phyloP scores from a whole-genome alignment of 2,797 vertebrate species.

The Arvicola amphibius region DNA sequence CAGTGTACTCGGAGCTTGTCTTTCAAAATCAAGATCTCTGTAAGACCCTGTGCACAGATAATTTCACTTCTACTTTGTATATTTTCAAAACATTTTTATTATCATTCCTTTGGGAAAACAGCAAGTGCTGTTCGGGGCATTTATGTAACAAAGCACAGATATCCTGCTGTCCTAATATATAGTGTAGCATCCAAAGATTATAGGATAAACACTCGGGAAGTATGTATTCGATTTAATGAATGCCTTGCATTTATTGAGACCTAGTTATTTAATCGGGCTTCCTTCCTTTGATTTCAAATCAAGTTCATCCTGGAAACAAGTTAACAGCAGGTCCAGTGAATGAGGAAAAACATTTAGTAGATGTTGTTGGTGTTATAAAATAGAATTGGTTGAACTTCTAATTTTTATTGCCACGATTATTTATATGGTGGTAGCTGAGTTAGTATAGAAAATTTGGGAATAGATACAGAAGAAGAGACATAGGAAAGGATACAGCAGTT shows the following conservation, averaged over 20 bases:
- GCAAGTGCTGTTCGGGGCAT: neutral
- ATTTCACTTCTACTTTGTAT: conserved; percentile 2
- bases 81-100: conserved; percentile 34
- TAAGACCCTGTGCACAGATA: neutral
- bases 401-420: conserved; percentile 52
- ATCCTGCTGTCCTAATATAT: neutral
- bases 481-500: neutral
- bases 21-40: conserved; percentile 19
- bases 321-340: conserved; percentile 32
- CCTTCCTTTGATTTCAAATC: neutral
- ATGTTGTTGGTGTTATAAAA: conserved; percentile 43
- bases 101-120: conserved; percentile 44
- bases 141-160: neutral
- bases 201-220: conserved; percentile 34
- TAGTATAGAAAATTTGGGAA: conserved; percentile 17
- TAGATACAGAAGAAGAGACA: neutral
- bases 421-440: conserved; percentile 12
- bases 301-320: neutral
- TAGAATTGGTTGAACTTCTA: conserved; percentile 53
- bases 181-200: neutral
- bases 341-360: conserved; percentile 13
- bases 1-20: neutral
- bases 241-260: conserved; percentile 23
- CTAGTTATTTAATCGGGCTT: neutral
- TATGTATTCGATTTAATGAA: conserved; percentile 31